Conservation (phyloP, 2,797 vertebrate species). For the Naso thynnoides region DNA sequence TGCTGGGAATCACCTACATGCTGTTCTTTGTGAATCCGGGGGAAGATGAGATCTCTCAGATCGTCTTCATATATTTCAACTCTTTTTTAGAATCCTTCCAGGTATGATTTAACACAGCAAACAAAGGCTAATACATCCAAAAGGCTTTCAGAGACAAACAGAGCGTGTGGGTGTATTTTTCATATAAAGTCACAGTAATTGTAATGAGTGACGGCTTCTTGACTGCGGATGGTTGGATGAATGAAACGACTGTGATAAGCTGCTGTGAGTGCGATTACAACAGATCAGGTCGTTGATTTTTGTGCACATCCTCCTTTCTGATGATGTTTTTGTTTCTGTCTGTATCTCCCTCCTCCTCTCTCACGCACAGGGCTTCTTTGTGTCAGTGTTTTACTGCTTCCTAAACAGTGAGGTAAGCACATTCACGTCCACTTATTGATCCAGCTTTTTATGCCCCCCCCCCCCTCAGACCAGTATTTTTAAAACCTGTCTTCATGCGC, state of each 20-base stretch:
- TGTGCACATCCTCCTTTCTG: not conserved
- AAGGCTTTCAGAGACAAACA: not conserved
- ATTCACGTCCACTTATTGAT: conserved; percentile 53
- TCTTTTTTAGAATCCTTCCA: conserved; percentile 96
- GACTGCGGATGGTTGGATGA: conserved; percentile 33
- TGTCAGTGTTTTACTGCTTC: conserved; percentile 99
- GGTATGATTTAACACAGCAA: conserved; percentile 73
- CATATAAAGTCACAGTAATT: conserved; percentile 14
- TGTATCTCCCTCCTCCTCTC: conserved; percentile 35
- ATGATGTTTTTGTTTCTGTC: conserved; percentile 33
- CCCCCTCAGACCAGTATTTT: conserved; percentile 31
- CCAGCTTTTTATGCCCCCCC: conserved; percentile 24
- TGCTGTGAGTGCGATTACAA: conserved; percentile 40
- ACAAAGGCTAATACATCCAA: too few species aligned
- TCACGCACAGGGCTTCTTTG: conserved; percentile 93
- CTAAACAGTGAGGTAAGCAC: conserved; percentile 97
- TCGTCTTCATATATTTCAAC: conserved; percentile 96
- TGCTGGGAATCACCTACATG: conserved; percentile 97
- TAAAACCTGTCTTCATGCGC: conserved; percentile 2
- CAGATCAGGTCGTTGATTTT: conserved; percentile 41
- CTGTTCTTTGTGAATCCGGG: conserved; percentile 95
- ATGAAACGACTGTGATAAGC: conserved; percentile 41
- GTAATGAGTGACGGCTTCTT: conserved; percentile 18
- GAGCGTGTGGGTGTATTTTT: conserved; percentile 18
- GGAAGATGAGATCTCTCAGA: conserved; percentile 92